Conservation (phyloP, 2,888 invertebrate species). For the Acanthopleura granulata region DNA sequence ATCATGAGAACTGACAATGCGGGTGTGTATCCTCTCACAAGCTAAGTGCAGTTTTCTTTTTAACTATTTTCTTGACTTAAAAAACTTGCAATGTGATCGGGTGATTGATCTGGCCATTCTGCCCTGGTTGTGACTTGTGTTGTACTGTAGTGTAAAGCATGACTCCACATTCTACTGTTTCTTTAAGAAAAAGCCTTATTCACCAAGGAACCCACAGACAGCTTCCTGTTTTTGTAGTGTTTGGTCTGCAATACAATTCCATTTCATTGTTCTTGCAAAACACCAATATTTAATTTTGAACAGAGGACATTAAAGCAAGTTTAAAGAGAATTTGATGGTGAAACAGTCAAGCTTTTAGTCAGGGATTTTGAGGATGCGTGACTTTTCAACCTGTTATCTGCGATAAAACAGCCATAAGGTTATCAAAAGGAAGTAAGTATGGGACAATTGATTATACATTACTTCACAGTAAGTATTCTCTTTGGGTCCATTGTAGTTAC, state of each 20-base stretch:
- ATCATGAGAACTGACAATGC: not conserved
- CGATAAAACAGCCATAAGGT: conserved; percentile 7
- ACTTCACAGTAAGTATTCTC: no score
- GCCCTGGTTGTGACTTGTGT: no score
- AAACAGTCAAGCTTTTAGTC: conserved; percentile 12
- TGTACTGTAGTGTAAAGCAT: no score
- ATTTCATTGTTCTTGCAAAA: not conserved
- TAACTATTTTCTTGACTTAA: not conserved
- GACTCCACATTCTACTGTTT: no score
- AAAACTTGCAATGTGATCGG: no score
- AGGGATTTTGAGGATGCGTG: conserved; percentile 10
- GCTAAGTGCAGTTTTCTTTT: conserved; percentile 16
- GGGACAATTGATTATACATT: not conserved
- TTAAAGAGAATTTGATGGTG: conserved; percentile 8
- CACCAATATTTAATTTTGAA: conserved; percentile 7
- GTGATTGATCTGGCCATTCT: no score
- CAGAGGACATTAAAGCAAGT: not conserved
- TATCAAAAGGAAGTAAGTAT: not conserved
- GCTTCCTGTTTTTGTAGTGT: no score
- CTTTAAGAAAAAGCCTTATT: no score
- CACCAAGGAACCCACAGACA: no score
- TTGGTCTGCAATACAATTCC: no score
- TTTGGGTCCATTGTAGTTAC: no score
- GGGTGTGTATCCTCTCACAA: conserved; percentile 11
- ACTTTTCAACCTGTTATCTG: not conserved